Base-by-base conservation (phyloP, 2,888 invertebrate genomes). In the Hemithea aestivaria region DNA sequence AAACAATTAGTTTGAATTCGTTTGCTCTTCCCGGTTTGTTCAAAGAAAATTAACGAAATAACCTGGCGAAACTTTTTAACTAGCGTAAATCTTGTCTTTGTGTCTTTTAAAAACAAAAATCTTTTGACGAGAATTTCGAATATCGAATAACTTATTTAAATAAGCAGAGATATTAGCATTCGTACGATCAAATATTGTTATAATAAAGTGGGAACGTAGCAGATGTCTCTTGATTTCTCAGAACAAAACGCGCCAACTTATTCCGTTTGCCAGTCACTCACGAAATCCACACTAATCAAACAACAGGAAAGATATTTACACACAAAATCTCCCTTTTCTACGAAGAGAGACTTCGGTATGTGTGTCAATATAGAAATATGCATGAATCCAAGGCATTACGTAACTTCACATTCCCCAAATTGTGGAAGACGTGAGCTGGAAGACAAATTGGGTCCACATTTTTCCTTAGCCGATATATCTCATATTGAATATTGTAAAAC, bases 381-480 rank as follows among this genome's bases (percentile, higher is more conserved):
- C 58, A 61, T 51, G 66, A 65, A 66, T 64, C 65, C 60, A 58
- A 58, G 56, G 64, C 65, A 64, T 69, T 66, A 61, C 67, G 59
- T 60, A 66, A 70, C 68, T 67, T 66, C 61, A 69, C 70, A 70
- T 70, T 67, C 63, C 53, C 53, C 55, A 60, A 70, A 72, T 72
- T 67, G 66, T 65, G 56, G 49, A 45, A 56, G 55, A 73, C 75
- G 73, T 75, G 74, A 73, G 62, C 34, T 50, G 67, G 48, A 62
- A 65, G 67, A 68, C 68, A 73, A 75, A 72, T 71, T 69, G 62
- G 56, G 54, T 55, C 61, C 57, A 63, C 62, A 63, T 65, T 70
- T 70, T 67, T 66, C 62, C 61, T 58, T 57, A 60, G 58, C 58
- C 62, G 59, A 70, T 67, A 62, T 55, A 48, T 53, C 34, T 46